Base-by-base conservation (phyloP, 1,140 invertebrate species). In the Portunus trituberculatus region DNA sequence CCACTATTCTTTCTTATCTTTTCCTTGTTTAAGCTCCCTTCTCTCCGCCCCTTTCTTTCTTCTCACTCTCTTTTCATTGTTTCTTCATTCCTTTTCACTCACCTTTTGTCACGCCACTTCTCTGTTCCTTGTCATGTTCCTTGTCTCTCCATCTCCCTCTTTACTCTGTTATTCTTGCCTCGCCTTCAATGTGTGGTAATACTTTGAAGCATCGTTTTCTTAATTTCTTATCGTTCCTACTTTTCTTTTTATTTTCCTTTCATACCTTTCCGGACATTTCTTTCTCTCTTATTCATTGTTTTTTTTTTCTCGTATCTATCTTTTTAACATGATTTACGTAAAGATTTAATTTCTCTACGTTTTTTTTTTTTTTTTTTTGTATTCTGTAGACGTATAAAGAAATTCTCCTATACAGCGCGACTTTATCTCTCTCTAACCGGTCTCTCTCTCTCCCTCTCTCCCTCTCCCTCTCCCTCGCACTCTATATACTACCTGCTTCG, bases 261-360 rank as follows among this genome's bases (percentile, higher is more conserved):
- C 76, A 83, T 83, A n/a, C 28, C n/a, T 86, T 39, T 86, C n/a
- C 83, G 28, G 0, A 31, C 83, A 31, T 7, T 86, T 39, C 46
- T 7, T 86, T 39, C 46, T 28, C 46, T 14, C 4, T n/a, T 46
- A 0, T 91, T 12, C 28, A 4, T 90, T 90, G 6, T 90, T 90
- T 46, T 91, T 91, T 52, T 91, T 10, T n/a, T 52, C 3, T 20
- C 14, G n/a, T 91, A 91, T 91, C 16, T 48, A 45, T 91, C 12
- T 91, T 29, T 16, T 31, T 6, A 86, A 16, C 12, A 16, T 86
- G 10, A 12, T 28, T 86, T n/a, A 39, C 39, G 6, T 39, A 39
- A 39, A 6, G 6, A 39, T 39, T 39, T 39, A 39, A 39, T 1
- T n/a, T n/a, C 39, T 39, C 39, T 39, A 39, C 39, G 39, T 39